Evolutionary conservation across 2,888 invertebrate genomes (phyloP).

Genomic region (Heliconius charithonia): DNA sequence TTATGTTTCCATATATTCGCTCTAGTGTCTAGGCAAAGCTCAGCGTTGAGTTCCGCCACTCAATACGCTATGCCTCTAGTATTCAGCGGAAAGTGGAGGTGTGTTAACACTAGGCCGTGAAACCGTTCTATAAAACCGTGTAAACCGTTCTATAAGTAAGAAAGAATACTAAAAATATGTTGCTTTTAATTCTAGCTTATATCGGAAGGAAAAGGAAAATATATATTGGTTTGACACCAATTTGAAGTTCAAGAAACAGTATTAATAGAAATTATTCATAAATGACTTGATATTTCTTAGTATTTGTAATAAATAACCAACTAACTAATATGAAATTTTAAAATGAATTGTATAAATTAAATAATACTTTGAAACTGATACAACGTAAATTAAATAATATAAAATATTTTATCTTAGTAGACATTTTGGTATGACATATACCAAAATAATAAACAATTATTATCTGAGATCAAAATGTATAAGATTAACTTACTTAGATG

Average conservation of each 20-base stretch:
- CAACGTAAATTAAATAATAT: too few relatives aligned
- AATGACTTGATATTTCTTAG: not conserved
- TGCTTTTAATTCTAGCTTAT: too few relatives aligned
- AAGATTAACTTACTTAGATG: not conserved
- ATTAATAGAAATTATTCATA: not conserved
- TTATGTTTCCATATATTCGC: too few relatives aligned
- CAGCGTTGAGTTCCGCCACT: too few relatives aligned
- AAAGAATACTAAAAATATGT: not conserved
- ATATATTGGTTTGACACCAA: not conserved
- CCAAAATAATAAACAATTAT: not conserved
- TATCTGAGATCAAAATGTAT: not conserved
- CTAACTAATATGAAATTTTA: too few relatives aligned
- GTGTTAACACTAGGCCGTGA: too few relatives aligned
- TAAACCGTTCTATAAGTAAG: not conserved
- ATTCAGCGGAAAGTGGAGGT: too few relatives aligned
- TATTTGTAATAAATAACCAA: too few relatives aligned
- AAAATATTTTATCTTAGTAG: not conserved
- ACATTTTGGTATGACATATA: not conserved
- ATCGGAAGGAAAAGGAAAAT: not conserved
- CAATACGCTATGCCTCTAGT: too few relatives aligned
- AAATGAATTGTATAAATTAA: too few relatives aligned
- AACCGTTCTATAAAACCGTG: not conserved
- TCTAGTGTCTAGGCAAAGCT: too few relatives aligned
- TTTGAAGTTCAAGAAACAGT: not conserved
- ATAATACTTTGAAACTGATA: too few relatives aligned